phyloP scores from a whole-genome alignment of 2,113 vertebrate species.

The Sisor rabdophorus region DNA sequence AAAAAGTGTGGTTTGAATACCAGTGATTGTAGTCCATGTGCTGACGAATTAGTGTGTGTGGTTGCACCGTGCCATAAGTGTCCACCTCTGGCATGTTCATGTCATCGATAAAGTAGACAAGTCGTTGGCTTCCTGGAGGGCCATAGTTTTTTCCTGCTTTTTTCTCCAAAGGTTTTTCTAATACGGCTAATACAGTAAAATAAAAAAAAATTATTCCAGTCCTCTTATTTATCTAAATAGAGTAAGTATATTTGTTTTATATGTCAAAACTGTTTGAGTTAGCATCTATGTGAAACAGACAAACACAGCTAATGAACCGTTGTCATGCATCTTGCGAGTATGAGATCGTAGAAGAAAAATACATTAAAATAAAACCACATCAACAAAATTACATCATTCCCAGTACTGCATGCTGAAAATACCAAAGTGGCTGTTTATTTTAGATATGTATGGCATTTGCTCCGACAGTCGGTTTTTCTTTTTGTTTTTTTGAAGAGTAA shows the following conservation, averaged over 20 bases:
- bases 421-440: background rate
- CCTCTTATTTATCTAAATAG: background rate
- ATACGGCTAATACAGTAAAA: constrained; percentile 64
- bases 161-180: constrained; percentile 94
- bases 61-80: constrained; percentile 84
- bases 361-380: constrained; percentile 7
- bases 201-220: background rate
- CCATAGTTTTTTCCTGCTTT: constrained; percentile 88
- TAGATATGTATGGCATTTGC: background rate
- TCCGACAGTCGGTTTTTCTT: background rate
- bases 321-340: background rate
- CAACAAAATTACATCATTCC: background rate
- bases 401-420: background rate
- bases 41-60: constrained; percentile 89
- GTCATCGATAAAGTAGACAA: constrained; percentile 91
- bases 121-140: constrained; percentile 80
- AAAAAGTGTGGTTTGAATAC: constrained; percentile 57
- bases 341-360: constrained; percentile 12
- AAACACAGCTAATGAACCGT: constrained; percentile 11
- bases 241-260: background rate
- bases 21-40: constrained; percentile 96
- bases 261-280: background rate
- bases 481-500: background rate
- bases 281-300: background rate
- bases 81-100: constrained; percentile 96